Evolutionary conservation across 2,113 vertebrate genomes (phyloP), one percentile per base, ranked within the genome.

Genomic region (Dromaius novaehollandiae): DNA sequence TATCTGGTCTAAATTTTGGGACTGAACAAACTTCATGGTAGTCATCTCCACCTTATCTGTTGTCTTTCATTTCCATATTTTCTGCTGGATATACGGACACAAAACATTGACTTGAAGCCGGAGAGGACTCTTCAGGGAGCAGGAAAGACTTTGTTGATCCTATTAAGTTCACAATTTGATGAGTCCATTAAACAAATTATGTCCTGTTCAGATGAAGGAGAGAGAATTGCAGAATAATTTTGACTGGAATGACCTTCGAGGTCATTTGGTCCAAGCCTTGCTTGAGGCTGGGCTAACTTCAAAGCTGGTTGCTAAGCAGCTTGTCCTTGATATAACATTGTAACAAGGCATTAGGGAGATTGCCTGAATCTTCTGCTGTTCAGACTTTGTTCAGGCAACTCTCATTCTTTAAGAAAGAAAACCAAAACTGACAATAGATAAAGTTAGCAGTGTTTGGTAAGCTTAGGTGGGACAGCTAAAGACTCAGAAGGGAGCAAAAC

Each of bases 341-440:
- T 8, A 48, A 30, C 28, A 87, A 53, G 7, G 53, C 34, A 61
- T 0, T 0, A 0, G 2, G 15, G 48, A 91, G 42, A 63, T 9
- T 70, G 36, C 7, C 12, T n/a, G 40, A 55, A 16, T 56, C 75
- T 71, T 63, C 11, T 75, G 68, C 22, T 79, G 28, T 24, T 76
- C 65, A 79, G 50, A 65, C 56, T 55, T 58, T 65, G 28, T 34
- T 65, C 18, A 30, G 11, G 36, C 85, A 82, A n/a, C 82, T 69
- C 7, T 46, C 8, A 12, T 40, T 48, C 68, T 86, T 30, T 17
- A 70, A 70, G 13, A 63, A 2, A 80, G 16, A 81, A 82, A 76
- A 90, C 11, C 63, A 88, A 88, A 86, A 20, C 13, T 9, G 7
- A 13, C 25, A 36, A 38, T 68, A 93, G 5, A 13, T 44, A 4